Evolutionary conservation across 2,113 vertebrate genomes (phyloP).

Genomic region (Camelus bactrianus): DNA sequence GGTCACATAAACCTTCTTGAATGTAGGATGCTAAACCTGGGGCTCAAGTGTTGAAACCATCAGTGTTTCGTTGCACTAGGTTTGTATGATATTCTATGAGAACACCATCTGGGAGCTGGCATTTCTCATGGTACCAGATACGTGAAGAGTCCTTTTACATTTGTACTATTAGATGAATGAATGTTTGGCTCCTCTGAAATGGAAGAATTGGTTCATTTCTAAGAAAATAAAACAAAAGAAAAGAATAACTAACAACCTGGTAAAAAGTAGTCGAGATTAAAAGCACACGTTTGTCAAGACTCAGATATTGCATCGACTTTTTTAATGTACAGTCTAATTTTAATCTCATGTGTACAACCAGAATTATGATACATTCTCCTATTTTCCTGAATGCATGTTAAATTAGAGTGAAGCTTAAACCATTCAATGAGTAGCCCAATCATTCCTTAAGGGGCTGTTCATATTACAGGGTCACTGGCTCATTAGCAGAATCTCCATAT

Average conservation of each 20-base stretch:
- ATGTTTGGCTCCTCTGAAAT: not conserved
- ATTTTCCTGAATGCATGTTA: slow-evolving; percentile 19
- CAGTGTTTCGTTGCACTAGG: too few relatives aligned
- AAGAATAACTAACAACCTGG: not conserved
- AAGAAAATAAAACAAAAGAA: not conserved
- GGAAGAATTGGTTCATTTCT: not conserved
- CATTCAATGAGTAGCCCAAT: not conserved
- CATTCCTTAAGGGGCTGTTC: not conserved
- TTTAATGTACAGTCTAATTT: slow-evolving; percentile 49
- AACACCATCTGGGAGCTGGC: not conserved
- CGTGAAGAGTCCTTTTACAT: not conserved
- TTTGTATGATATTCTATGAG: not conserved
- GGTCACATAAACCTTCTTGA: not conserved
- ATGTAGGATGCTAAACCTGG: not conserved
- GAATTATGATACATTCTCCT: not conserved
- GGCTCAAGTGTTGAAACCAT: not conserved
- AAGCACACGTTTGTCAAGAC: slow-evolving; percentile 34
- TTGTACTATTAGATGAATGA: not conserved
- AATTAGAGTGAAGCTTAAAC: slow-evolving; percentile 40
- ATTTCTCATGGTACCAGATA: not conserved
- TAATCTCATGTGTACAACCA: slow-evolving; percentile 60
- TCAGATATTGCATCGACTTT: slow-evolving; percentile 32
- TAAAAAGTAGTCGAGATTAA: slow-evolving; percentile 36
- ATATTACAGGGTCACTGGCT: not conserved
- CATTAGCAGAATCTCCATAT: not conserved